Evolutionary conservation across 2,888 invertebrate genomes (phyloP).

Genomic region (Adineta ricciae): DNA sequence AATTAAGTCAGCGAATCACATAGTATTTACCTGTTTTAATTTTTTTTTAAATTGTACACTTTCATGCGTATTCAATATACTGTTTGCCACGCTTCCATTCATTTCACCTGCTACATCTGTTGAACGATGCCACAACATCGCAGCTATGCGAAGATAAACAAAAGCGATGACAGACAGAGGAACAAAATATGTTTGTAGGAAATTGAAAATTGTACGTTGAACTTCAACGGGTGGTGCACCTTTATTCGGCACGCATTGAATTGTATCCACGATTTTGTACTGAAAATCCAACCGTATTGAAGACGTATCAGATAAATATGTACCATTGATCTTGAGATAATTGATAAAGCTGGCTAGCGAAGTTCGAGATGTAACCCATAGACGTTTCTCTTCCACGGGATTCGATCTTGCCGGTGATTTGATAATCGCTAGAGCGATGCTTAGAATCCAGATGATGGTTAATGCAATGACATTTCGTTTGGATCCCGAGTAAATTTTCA

Average conservation of each 20-base stretch:
- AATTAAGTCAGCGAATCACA: not conserved
- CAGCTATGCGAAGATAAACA: conserved; percentile 7
- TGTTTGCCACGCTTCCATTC: not conserved
- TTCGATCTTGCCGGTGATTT: not conserved
- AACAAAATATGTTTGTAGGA: conserved; percentile 18
- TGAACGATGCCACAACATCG: not conserved
- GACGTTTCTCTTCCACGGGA: not conserved
- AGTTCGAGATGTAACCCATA: not conserved
- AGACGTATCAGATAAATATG: not conserved
- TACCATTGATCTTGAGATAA: not conserved
- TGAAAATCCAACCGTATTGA: not conserved
- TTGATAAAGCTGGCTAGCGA: not conserved
- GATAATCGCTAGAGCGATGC: not conserved
- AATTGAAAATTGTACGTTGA: not conserved
- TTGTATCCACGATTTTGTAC: not conserved
- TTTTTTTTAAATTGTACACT: conserved; percentile 14
- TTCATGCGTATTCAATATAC: not conserved
- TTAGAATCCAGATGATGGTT: not conserved
- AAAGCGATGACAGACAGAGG: not conserved
- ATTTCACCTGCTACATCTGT: not conserved
- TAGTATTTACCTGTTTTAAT: conserved; percentile 15
- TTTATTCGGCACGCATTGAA: conserved; percentile 16
- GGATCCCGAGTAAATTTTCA: not conserved
- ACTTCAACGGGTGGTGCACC: not conserved
- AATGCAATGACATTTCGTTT: conserved; percentile 14